Conservation (phyloP, 2,888 invertebrate genomes). For the Scelioninae gen. 2 region DNA sequence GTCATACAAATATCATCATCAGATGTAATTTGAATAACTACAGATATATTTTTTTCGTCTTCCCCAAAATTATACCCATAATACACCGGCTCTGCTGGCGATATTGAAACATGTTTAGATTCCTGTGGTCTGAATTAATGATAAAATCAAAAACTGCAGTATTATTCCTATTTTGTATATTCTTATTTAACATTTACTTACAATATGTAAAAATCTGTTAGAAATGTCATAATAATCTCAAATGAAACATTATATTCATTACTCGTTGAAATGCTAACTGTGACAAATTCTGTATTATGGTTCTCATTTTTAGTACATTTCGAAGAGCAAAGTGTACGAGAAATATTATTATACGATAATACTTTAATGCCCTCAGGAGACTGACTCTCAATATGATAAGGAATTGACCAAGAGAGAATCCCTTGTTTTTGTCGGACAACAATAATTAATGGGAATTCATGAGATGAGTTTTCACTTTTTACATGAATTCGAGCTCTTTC, state of each 20-base stretch:
- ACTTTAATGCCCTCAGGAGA: conserved; percentile 54
- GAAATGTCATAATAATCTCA: conserved; percentile 78
- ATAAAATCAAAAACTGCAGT: conserved; percentile 1
- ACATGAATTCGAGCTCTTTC: conserved; percentile 70
- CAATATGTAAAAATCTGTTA: conserved; percentile 78
- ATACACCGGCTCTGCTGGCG: conserved; percentile 80
- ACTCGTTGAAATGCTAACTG: conserved; percentile 82
- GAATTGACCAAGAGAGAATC: conserved; percentile 88
- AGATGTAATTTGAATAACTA: conserved; percentile 81
- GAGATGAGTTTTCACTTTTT: conserved; percentile 75
- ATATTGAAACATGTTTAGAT: conserved; percentile 68
- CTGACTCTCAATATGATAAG: conserved; percentile 78
- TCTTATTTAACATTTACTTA: conserved; percentile 64
- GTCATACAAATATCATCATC: too few relatives aligned
- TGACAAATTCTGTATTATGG: conserved; percentile 76
- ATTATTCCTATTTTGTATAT: too few relatives aligned
- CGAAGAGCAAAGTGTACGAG: conserved; percentile 80
- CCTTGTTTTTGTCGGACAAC: conserved; percentile 85
- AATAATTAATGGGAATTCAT: conserved; percentile 81
- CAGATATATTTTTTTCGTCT: conserved; percentile 74
- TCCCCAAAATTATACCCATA: conserved; percentile 79
- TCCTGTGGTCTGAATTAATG: conserved; percentile 62
- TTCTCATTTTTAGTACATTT: conserved; percentile 75
- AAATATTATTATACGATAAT: conserved; percentile 67
- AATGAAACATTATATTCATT: conserved; percentile 79